Conservation (phyloP, 2,888 invertebrate genomes). For the Melanargia galathea region DNA sequence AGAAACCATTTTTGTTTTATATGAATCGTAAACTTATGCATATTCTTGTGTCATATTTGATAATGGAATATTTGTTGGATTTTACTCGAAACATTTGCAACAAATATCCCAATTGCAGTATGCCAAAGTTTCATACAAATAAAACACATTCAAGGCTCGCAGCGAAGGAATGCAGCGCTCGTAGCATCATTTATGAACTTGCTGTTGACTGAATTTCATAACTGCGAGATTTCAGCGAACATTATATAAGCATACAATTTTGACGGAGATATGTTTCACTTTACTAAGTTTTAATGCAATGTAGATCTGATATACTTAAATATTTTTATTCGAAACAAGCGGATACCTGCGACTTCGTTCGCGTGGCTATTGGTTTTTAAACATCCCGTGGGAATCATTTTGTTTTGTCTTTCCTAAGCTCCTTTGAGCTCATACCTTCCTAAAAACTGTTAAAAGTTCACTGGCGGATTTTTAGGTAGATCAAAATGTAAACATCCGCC, state of each 20-base stretch:
- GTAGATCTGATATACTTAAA: not conserved
- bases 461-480: no score
- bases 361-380: no score
- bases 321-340: no score
- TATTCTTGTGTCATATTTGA: no score
- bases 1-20: no score
- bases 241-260: constrained; percentile 15
- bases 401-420: no score
- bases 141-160: constrained; percentile 16
- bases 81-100: not conserved
- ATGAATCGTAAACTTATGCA: no score
- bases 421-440: no score
- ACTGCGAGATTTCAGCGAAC: constrained; percentile 19
- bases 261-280: constrained; percentile 7
- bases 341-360: no score
- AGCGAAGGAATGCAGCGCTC: constrained; percentile 10
- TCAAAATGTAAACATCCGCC: no score
- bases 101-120: not conserved
- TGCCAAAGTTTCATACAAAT: constrained; percentile 15
- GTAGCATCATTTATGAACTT: constrained; percentile 20
- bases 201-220: constrained; percentile 21
- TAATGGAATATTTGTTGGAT: not conserved
- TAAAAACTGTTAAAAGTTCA: no score
- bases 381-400: no score
- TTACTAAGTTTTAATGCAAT: not conserved